Base-by-base conservation (phyloP, 2,113 vertebrate genomes). In the Oceanites oceanicus region DNA sequence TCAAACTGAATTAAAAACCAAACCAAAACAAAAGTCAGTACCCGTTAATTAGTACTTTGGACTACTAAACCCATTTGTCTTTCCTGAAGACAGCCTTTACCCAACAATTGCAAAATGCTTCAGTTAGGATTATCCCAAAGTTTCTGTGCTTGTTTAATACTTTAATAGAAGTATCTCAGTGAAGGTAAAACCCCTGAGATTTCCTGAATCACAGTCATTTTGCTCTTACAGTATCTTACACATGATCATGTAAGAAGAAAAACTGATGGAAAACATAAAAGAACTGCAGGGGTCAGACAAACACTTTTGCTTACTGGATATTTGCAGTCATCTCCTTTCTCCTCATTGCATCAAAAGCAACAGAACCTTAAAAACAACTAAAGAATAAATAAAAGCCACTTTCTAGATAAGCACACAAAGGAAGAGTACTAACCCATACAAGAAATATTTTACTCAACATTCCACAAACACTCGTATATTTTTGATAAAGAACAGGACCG, bases 1-100 rank as follows among this genome's bases (percentile, higher is more conserved):
- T 80, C 71, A 92, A 62, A 90, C 50, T 25, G 62, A 92, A 96
- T 81, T 86, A 77, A 74, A 94, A 95, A 61, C 14, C 66, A 92
- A 94, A 95, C 3, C 70, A 89, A 90, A 76, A 7, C 45, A 55
- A 12, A 92, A 78, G 45, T 44, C 66, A 84, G 47, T 47, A 62
- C 42, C 68, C 89, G 32, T 89, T 87, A 74, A 89, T 89, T 85
- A 78, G 56, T 22, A 78, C 47, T 70, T 50, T 15, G 45, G 7
- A 23, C 80, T 78, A 86, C 91, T 81, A 95, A 91, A 80, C 15
- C 40, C 78, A 42, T 85, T 71, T 88, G 61, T 89, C 93, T 94
- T 87, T 89, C 53, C 85, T 59, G 50, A 94, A 34, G 66, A 78
- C 85, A 88, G 82, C n/a, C 74, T 61, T 79, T 82, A 71, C 42